Evolutionary conservation across 2,113 vertebrate species (phyloP).

Genomic region (Myiagra hebetior): DNA sequence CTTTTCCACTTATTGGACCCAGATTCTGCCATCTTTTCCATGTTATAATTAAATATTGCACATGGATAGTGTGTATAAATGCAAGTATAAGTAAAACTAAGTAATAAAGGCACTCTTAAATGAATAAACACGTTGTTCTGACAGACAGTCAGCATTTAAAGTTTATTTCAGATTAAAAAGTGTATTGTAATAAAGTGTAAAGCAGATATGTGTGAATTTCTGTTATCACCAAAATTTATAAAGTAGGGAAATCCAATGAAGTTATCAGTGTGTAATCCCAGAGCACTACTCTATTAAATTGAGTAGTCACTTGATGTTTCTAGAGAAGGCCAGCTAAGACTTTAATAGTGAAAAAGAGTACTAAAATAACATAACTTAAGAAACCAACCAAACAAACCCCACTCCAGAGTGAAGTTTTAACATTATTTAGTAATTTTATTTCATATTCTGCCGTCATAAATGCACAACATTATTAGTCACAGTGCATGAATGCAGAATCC

Average conservation of each 20-base stretch:
- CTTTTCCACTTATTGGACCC: background rate
- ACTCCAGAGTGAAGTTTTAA: background rate
- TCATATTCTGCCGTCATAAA: background rate
- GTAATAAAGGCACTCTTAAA: background rate
- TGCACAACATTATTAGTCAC: rapidly evolving
- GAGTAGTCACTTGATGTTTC: background rate
- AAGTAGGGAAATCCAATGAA: background rate
- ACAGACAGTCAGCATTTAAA: background rate
- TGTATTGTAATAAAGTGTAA: background rate
- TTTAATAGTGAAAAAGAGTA: background rate
- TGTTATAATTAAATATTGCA: background rate
- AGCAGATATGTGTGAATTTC: background rate
- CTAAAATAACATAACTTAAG: background rate
- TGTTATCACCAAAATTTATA: background rate
- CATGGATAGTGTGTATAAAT: background rate
- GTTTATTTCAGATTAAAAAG: background rate
- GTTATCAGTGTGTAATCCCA: rapidly evolving
- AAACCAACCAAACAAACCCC: rapidly evolving
- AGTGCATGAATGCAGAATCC: background rate
- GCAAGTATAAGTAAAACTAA: background rate
- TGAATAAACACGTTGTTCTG: background rate
- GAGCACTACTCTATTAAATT: background rate
- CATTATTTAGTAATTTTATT: background rate
- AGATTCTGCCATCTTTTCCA: background rate
- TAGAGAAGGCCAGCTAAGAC: background rate